Evolutionary conservation across 2,113 vertebrate species (phyloP), one percentile per base, ranked within the genome.

Genomic region (Paradoxurus hermaphroditus): DNA sequence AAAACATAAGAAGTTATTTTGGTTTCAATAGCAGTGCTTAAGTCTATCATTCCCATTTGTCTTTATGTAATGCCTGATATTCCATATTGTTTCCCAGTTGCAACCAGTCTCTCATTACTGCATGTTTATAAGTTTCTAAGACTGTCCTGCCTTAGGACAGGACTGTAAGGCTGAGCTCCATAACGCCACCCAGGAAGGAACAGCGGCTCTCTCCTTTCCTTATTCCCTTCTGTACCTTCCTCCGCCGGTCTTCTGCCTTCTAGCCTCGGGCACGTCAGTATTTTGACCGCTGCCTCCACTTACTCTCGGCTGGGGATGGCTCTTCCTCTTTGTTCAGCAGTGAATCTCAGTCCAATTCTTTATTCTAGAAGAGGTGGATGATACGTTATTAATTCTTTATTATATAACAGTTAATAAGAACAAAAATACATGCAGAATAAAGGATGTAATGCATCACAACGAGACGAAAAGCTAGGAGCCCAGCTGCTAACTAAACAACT

Each of bases 391-490:
- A 59, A 70, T 46, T 67, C 19, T 36, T 78, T 11, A 13, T 31
- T 44, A 36, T 11, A 34, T 34, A 78, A 59, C 8, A 13, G 59
- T 59, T 25, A 16, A 68, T 84, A 51, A 51, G 41, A 9, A 46
- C 12, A 39, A 95, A 77, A 85, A 91, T 56, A 31, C 12, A 46
- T 77, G n/a, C 44, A 77, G 84, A 73, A 75, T 56, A 72, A 59
- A 46, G 65, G 68, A 51, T 41, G 13, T 9, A n/a, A 68, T 68
- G 70, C 36, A 36, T 21, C 13, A 44, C 10, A n/a, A 11, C 5
- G 11, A 16, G 16, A 67, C 5, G 68, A 44, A 84, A 84, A 15
- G 15, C 21, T 56, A 27, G 68, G 36, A 46, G 16, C 15, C 15
- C 9, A 84, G 31, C 2, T 44, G 15, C 29, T 62, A 44, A 94